Evolutionary conservation across 2,113 vertebrate genomes (phyloP), one percentile per base, ranked within the genome.

Genomic region (Bos javanicus): DNA sequence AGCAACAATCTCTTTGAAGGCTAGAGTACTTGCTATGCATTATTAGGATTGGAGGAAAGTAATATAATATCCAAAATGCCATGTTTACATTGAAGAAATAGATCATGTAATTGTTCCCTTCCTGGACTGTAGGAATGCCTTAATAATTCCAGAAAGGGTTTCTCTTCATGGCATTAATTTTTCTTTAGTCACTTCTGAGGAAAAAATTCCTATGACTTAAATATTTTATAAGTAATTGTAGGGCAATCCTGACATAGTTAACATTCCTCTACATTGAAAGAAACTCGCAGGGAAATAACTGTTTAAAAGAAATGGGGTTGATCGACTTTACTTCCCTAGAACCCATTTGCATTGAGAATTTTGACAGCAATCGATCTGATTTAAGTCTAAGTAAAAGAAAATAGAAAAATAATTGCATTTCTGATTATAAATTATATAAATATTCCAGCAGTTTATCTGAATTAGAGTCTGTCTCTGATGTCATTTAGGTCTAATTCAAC

Each of bases 281-380:
- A 93, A 80, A 93, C 33, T 88, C 26, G 71, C 10, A 90, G 25
- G 85, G 28, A 94, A 94, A 89, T 95, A 91, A 90, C 95, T 87
- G 36, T 87, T 91, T 89, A 12, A 48, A 94, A 91, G 16, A 80
- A 93, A 82, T 74, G 25, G n/a, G 4, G 26, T 81, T 78, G 25
- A 74, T 86, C 7, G 64, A 74, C 23, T 94, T 94, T 59, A 28
- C 26, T 91, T 60, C 19, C 19, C 14, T 91, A 39, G 80, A 94
- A 50, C 10, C 19, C 50, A 93, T 87, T 71, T 88, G 11, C 11
- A 33, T 36, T 36, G 12, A 36, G 30, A 86, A 91, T 86, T 91
- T 93, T 96, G 39, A 87, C 6, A 96, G 16, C 11, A 60, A 52
- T 43, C 30, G 46, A 8, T 84, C 56, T 91, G 48, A 80, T 52